Percentiles rank a stretch among this genome's conserved stretches.
Conservation (phyloP, 1,140 invertebrate species). For the Gonioctena quinquepunctata region DNA sequence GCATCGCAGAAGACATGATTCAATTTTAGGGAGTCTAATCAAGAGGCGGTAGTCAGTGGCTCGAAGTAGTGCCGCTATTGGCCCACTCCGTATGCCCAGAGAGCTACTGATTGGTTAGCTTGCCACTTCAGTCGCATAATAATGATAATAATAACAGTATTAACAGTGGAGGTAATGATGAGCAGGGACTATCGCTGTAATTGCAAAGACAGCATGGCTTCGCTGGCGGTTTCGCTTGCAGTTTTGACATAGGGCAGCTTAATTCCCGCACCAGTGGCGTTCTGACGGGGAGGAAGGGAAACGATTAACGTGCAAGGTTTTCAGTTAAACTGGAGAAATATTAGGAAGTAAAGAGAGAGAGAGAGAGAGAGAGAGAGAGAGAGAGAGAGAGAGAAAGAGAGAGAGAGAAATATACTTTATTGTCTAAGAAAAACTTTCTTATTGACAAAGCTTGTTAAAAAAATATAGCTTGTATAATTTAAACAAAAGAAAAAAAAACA, state of each 20-base stretch:
- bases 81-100: background rate
- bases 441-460: too few relatives aligned
- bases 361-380: too few relatives aligned
- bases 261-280: background rate
- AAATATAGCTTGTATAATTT: too few relatives aligned
- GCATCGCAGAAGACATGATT: background rate
- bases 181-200: slow-evolving; percentile 5
- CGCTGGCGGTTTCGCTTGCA: background rate
- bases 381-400: too few relatives aligned
- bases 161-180: slow-evolving; percentile 8
- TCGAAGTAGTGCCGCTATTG: background rate
- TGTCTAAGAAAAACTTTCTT: too few relatives aligned
- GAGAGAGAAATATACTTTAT: too few relatives aligned
- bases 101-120: slow-evolving; percentile 10
- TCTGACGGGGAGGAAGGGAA: background rate
- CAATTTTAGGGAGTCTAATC: slow-evolving; percentile 14
- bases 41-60: slow-evolving; percentile 6
- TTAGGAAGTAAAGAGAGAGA: too few relatives aligned
- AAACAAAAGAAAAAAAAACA: too few relatives aligned
- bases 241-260: background rate
- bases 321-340: too few relatives aligned
- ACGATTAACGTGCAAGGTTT: background rate
- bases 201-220: slow-evolving; percentile 10
- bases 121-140: slow-evolving; percentile 10
- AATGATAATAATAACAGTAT: slow-evolving; percentile 18